Percentiles rank a stretch among this genome's conserved stretches.
These are phyloP conservation scores for Sebastes reedi DNA, from an alignment of 2,797 vertebrate genomes.

Conservation along the genomic window DNA sequence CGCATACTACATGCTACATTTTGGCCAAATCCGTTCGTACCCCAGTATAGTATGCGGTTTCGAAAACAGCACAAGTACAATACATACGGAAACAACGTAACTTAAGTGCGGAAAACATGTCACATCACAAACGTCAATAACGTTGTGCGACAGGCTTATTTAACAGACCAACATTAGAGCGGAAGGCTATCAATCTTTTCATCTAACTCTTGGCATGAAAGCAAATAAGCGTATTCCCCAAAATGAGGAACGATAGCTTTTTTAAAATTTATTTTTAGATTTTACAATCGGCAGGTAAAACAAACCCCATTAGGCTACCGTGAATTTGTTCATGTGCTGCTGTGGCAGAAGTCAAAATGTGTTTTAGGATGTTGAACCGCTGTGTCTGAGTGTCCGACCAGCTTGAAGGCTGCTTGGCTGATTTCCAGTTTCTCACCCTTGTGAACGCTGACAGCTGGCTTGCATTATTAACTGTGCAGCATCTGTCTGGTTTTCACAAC, in stretches of 20 bases:
- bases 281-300: not conserved
- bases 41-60: no score
- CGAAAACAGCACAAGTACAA: no score
- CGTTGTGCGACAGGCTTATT: no score
- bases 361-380: slow-evolving; percentile 1
- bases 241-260: not conserved
- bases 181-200: not conserved
- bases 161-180: not conserved
- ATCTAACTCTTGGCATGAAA: not conserved
- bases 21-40: no score
- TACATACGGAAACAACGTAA: no score
- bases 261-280: not conserved
- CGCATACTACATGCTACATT: no score
- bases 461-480: slow-evolving; percentile 74
- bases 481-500: slow-evolving; percentile 74
- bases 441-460: slow-evolving; percentile 71
- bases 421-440: slow-evolving; percentile 51
- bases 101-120: no score
- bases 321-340: not conserved
- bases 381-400: not conserved
- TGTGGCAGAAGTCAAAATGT: not conserved
- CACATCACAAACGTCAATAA: not conserved
- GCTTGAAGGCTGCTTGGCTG: slow-evolving; percentile 38
- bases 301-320: not conserved
- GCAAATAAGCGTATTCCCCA: not conserved